Evolutionary conservation across 2,888 invertebrate species (phyloP).

Genomic region (Nemurella pictetii): DNA sequence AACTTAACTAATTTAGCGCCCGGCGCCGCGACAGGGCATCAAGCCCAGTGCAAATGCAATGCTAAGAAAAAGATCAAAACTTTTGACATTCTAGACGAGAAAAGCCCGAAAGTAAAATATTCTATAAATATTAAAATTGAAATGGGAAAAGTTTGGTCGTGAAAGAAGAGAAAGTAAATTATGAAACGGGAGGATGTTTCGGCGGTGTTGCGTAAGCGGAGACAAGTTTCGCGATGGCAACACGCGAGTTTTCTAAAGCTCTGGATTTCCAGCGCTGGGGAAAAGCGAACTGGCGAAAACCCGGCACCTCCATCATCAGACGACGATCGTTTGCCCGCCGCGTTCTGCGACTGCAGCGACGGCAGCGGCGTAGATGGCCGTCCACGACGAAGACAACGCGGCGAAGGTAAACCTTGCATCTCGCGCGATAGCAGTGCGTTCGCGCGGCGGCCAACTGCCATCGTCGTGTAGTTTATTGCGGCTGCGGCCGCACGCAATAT

Average conservation of each 20-base stretch:
- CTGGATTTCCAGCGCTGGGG: background rate
- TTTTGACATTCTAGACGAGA: background rate
- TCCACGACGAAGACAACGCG: background rate
- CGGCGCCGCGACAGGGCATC: background rate
- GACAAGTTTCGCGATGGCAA: background rate
- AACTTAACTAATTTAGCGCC: background rate
- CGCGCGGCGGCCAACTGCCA: background rate
- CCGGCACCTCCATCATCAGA: background rate
- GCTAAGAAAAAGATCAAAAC: conserved; percentile 7
- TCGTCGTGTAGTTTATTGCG: background rate
- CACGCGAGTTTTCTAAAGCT: background rate
- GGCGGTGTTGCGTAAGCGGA: background rate
- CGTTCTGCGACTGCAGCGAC: background rate
- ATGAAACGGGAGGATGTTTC: background rate
- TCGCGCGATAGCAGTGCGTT: background rate
- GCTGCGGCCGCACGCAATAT: background rate
- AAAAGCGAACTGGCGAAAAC: no score
- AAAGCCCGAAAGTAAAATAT: conserved; percentile 10
- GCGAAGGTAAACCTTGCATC: background rate
- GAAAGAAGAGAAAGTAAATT: conserved; percentile 4
- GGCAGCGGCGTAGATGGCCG: background rate
- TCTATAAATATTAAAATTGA: conserved; percentile 19
- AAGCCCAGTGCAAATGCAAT: conserved; percentile 2
- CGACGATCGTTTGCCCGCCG: no score
- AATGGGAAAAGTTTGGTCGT: conserved; percentile 2